Evolutionary conservation across 2,113 vertebrate genomes (phyloP).

Genomic region (Bombycilla garrulus): DNA sequence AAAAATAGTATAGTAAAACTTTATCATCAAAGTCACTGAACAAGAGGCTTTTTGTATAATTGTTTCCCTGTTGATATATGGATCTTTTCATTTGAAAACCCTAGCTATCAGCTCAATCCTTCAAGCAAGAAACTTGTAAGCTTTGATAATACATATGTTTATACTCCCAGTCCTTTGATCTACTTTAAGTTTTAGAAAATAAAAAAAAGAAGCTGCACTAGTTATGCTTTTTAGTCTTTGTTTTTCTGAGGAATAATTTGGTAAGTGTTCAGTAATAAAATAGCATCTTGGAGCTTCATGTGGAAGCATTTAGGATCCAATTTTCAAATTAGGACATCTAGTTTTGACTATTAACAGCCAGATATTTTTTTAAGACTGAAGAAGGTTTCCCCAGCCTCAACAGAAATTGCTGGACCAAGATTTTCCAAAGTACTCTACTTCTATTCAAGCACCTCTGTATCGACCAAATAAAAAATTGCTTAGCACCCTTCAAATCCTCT

Average conservation of each 20-base stretch:
- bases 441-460: neutral
- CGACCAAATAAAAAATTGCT: neutral
- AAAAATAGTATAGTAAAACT: neutral
- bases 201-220: neutral
- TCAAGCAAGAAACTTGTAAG: neutral
- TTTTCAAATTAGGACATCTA: constrained; percentile 35
- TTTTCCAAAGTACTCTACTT: neutral
- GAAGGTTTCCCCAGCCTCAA: neutral
- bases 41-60: neutral
- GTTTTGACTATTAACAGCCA: neutral
- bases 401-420: neutral
- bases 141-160: neutral
- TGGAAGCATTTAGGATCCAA: neutral
- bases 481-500: neutral
- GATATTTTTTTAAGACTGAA: neutral
- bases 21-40: neutral
- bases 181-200: neutral
- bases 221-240: neutral
- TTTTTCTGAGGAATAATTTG: neutral
- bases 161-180: neutral
- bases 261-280: neutral
- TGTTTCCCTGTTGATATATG: neutral
- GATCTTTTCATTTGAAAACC: neutral
- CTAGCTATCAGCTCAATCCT: neutral
- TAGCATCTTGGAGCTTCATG: neutral